Evolutionary conservation across 2,797 vertebrate genomes (phyloP), one percentile per base, ranked within the genome.

Genomic region (Tragelaphus eurycerus): DNA sequence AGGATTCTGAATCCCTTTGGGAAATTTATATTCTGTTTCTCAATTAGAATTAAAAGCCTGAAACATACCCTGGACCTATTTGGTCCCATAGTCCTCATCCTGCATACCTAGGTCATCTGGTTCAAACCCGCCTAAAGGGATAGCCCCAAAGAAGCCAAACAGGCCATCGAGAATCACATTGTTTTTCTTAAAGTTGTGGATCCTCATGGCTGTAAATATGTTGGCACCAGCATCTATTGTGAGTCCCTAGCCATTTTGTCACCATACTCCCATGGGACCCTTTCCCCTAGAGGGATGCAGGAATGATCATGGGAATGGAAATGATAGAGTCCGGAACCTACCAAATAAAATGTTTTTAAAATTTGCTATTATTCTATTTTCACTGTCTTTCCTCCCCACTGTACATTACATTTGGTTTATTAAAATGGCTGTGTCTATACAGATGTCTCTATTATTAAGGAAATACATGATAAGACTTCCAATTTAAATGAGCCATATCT

Each of bases 11-110:
- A 23, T 71, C 38, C 34, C 43, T 95, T 62, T 92, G 57, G 67
- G 38, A 90, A 92, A 81, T 88, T 87, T 88, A 71, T 52, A 82
- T 92, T 74, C 55, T 71, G 25, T 57, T 96, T 95, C 76, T 96
- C 34, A 64, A 29, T 90, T n/a, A 95, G 67, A 93, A 54, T 94
- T 85, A 89, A 90, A 95, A 87, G 5, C 11, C n/a, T 25, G 23
- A 95, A 88, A 50, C 38, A 95, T 16, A 90, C 7, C 13, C 31
- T 46, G 16, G 12, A 74, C 76, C 57, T 43, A 7, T 21, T 38
- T 64, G 25, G 59, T 55, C 46, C 54, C 85, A 81, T 55, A 95
- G 87, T 89, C 79, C 34, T 89, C 83, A 31, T 48, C 62, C 59
- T 31, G 25, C 10, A 43, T 74, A 60, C 21, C 46, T 38, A 52